A percentile compares a stretch with the other conserved stretches of the same genome.
phyloP scores from a whole-genome alignment of 2,888 invertebrate species.

The Polia nebulosa region DNA sequence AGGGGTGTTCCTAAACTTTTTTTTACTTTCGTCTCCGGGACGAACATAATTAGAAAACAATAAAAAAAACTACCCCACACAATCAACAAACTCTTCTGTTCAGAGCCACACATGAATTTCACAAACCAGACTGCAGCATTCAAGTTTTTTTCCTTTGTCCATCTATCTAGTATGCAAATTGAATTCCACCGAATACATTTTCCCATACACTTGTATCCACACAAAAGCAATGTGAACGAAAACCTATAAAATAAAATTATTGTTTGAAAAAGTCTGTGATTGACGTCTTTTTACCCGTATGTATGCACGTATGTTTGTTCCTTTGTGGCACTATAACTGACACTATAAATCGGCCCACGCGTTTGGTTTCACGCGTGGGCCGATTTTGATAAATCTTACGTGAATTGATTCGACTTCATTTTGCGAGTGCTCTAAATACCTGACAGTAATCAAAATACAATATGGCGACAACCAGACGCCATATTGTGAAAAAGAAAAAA shows the following conservation, averaged over 20 bases:
- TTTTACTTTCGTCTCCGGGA: neutral
- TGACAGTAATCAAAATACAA: too few relatives aligned
- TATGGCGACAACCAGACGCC: too few relatives aligned
- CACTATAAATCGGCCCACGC: too few relatives aligned
- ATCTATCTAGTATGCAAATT: conserved; percentile 24
- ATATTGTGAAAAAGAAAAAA: too few relatives aligned
- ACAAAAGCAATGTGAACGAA: neutral
- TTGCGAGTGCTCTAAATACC: too few relatives aligned
- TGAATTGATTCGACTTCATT: too few relatives aligned
- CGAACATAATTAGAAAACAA: conserved; percentile 11
- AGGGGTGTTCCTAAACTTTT: neutral
- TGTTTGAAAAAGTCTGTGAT: too few relatives aligned
- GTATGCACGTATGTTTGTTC: too few relatives aligned
- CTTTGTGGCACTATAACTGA: too few relatives aligned
- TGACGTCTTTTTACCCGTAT: too few relatives aligned
- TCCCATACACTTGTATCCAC: neutral
- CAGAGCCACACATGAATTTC: conserved; percentile 5
- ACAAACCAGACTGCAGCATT: neutral
- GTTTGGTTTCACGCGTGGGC: too few relatives aligned
- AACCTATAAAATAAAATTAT: neutral
- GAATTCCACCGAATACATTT: conserved; percentile 4
- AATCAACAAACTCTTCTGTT: neutral
- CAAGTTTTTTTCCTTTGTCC: conserved; percentile 6
- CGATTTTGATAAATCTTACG: too few relatives aligned
- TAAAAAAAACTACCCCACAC: neutral